phyloP scores from a whole-genome alignment of 2,113 vertebrate species.

The Gila orcuttii region DNA sequence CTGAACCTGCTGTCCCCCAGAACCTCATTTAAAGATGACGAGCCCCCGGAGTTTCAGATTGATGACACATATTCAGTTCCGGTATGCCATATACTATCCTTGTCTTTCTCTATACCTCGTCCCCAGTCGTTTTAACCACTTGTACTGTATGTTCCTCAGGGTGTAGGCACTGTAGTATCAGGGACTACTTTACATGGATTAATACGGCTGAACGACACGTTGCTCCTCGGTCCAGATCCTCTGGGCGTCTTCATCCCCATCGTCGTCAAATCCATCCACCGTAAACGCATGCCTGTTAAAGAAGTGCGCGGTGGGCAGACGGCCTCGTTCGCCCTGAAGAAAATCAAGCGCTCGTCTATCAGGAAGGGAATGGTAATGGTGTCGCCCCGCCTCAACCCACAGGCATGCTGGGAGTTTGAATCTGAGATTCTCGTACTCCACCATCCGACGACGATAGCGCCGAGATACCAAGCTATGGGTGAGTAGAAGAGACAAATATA shows the following conservation, averaged over 20 bases:
- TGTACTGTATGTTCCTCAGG: slow-evolving; percentile 71
- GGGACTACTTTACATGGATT: slow-evolving; percentile 91
- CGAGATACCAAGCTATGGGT: slow-evolving; percentile 97
- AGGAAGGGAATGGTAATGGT: slow-evolving; percentile 98
- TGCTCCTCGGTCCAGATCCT: slow-evolving; percentile 91
- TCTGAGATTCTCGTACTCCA: slow-evolving; percentile 94
- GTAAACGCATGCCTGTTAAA: slow-evolving; percentile 93
- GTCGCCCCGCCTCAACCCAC: slow-evolving; percentile 88
- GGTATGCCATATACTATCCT: slow-evolving; percentile 65
- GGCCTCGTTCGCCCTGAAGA: slow-evolving; percentile 93
- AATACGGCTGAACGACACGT: slow-evolving; percentile 90
- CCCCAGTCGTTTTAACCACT: background rate
- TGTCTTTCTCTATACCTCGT: background rate
- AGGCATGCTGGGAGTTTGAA: slow-evolving; percentile 96
- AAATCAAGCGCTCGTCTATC: slow-evolving; percentile 96
- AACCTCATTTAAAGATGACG: slow-evolving; percentile 87
- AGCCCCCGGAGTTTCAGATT: slow-evolving; percentile 95
- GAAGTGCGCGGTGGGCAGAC: slow-evolving; percentile 95
- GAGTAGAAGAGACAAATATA: background rate
- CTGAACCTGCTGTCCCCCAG: slow-evolving; percentile 94
- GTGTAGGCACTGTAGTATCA: slow-evolving; percentile 94
- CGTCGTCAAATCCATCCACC: slow-evolving; percentile 93
- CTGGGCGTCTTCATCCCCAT: slow-evolving; percentile 90
- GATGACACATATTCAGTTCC: slow-evolving; percentile 97
- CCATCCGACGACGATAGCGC: slow-evolving; percentile 94